These are phyloP conservation scores for Sinhomidia bicolor DNA, from an alignment of 2,888 invertebrate genomes.

Conservation along the genomic window DNA sequence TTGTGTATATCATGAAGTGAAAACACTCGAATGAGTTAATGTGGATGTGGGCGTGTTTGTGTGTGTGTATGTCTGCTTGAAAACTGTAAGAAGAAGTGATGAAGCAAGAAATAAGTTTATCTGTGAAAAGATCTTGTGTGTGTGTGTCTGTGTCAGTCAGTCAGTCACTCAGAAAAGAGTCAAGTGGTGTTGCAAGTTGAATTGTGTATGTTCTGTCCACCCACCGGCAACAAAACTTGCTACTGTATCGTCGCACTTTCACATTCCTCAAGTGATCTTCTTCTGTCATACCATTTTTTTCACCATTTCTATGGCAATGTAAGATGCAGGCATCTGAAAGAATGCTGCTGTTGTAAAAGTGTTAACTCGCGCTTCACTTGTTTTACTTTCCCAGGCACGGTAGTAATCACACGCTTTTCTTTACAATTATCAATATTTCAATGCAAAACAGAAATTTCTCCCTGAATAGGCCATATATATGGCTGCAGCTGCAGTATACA, in stretches of 20 bases:
- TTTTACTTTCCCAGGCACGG: too few relatives aligned
- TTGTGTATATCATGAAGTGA: neutral
- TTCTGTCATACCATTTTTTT: neutral
- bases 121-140: neutral
- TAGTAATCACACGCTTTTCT: too few relatives aligned
- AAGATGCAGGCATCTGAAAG: too few relatives aligned
- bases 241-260: neutral
- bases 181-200: neutral
- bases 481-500: too few relatives aligned
- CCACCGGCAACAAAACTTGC: neutral
- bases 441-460: too few relatives aligned
- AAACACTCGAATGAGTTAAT: neutral
- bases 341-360: too few relatives aligned
- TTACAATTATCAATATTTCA: too few relatives aligned
- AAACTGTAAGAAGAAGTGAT: neutral
- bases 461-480: too few relatives aligned
- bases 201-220: too few relatives aligned
- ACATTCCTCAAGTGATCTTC: neutral
- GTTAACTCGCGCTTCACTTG: too few relatives aligned
- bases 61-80: neutral
- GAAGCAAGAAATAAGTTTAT: slow-evolving; percentile 1
- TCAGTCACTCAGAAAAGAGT: neutral
- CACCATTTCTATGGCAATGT: too few relatives aligned
- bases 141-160: slow-evolving; percentile 2
- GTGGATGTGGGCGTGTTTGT: neutral